Conservation (phyloP, 2,888 invertebrate species). For the Amblyteles armatorius region DNA sequence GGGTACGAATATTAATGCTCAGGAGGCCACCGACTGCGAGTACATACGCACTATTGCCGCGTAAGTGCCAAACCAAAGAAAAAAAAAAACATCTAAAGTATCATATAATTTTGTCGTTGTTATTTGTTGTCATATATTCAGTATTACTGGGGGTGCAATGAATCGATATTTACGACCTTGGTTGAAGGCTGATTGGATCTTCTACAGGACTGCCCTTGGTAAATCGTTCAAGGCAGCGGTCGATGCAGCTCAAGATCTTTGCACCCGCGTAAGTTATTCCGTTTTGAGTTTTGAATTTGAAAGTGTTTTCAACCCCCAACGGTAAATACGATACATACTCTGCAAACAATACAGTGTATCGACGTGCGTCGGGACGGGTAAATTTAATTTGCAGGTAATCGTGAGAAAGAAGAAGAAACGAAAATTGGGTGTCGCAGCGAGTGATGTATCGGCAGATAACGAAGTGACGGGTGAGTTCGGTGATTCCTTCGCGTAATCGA, state of each 20-base stretch:
- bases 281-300: background rate
- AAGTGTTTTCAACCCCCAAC: background rate
- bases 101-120: background rate
- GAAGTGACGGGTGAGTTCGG: conserved; percentile 52
- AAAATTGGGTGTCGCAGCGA: background rate
- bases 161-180: conserved; percentile 72
- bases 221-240: conserved; percentile 67
- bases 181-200: conserved; percentile 73
- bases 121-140: no score
- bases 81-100: conserved; percentile 33
- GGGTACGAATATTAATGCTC: conserved; percentile 87
- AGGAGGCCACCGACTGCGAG: conserved; percentile 82
- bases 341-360: background rate
- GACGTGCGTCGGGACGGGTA: no score
- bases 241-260: conserved; percentile 67
- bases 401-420: conserved; percentile 69
- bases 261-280: conserved; percentile 38
- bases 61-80: conserved; percentile 78
- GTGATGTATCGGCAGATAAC: conserved; percentile 14
- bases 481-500: background rate
- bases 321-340: conserved; percentile 74
- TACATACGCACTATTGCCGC: conserved; percentile 86
- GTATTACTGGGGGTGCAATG: background rate
- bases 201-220: conserved; percentile 68
- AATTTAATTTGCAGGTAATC: conserved; percentile 71